Base-by-base conservation (phyloP, 2,113 vertebrate genomes). In the Cavia aperea region DNA sequence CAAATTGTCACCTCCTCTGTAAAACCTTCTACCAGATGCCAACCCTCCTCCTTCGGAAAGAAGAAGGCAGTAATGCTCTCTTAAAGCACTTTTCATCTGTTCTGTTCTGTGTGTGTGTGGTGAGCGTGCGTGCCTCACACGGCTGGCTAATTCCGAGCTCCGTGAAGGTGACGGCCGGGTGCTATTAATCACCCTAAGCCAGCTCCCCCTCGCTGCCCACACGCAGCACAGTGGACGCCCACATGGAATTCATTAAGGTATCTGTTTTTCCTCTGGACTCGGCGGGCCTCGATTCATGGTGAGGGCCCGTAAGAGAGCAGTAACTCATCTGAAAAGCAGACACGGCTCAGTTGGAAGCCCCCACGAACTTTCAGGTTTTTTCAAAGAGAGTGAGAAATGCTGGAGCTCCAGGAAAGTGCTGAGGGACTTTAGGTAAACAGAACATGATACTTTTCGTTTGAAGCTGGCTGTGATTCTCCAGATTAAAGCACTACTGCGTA, bases 401-500 rank as follows among this genome's bases (percentile, higher is more conserved):
- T 91, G 10, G 82, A 91, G 83, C 94, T 89, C 62, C 95, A 94
- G 56, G 66, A 84, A 91, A 94, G 86, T 91, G 89, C 84, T 91
- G 91, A 91, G 92, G 77, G 91, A 93, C 94, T 92, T 84, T 93
- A 89, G 92, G 60, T 91, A 95, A 96, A 95, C n/a, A 94, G 91
- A 96, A 96, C 31, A 63, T 56, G 90, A 96, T 94, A 77, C 91
- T 96, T 95, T 95, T 54, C 60, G 24, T 86, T 96, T 92, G 93
- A 96, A 96, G 78, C 91, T 91, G 78, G 43, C 94, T 95, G 66
- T 93, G 95, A 95, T 91, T 54, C 81, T 92, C 92, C 63, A 56
- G 15, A 91, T 93, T 81, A 94, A 95, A 94, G 73, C 78, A 39
- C 87, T 51, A 29, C 68, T 33, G 62, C 39, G n/a, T 66, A 46